These are phyloP conservation scores for Danaus melanippus DNA, from an alignment of 1,140 invertebrate genomes.

Conservation along the genomic window DNA sequence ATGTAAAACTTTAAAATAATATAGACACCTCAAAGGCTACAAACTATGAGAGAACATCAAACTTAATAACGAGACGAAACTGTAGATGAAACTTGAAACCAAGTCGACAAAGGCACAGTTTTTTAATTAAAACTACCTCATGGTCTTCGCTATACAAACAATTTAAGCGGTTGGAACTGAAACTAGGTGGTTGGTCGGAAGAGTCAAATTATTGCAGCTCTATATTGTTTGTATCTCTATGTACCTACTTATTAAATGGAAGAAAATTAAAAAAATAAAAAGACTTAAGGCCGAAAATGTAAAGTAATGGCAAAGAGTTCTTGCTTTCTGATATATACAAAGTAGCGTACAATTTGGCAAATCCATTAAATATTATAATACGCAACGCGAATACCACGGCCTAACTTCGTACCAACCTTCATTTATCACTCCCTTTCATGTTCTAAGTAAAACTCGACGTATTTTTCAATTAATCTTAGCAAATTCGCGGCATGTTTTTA, in stretches of 20 bases:
- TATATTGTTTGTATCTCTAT: no score
- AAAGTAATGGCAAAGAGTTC: no score
- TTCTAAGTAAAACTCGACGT: constrained; percentile 19
- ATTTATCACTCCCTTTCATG: constrained; percentile 27
- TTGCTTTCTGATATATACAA: no score
- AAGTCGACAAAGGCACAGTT: constrained; percentile 44
- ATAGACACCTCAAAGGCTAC: constrained; percentile 33
- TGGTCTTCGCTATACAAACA: constrained; percentile 22
- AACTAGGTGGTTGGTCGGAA: constrained; percentile 3
- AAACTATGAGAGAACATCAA: constrained; percentile 44
- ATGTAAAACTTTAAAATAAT: constrained; percentile 40
- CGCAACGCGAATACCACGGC: constrained; percentile 20
- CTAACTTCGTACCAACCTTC: constrained; percentile 24
- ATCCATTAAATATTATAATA: constrained; percentile 2
- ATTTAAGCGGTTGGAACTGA: constrained; percentile 15
- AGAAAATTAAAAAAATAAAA: no score
- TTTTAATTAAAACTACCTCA: constrained; percentile 56
- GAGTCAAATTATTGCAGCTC: no score
- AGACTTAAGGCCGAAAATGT: no score
- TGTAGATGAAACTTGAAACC: constrained; percentile 33
- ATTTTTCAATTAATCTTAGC: constrained; percentile 29
- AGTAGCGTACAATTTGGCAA: no score
- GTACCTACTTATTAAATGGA: no score
- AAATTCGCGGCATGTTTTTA: constrained; percentile 16
- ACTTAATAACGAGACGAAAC: constrained; percentile 51